phyloP scores from a whole-genome alignment of 2,888 invertebrate species.

The Eristalis pertinax region DNA sequence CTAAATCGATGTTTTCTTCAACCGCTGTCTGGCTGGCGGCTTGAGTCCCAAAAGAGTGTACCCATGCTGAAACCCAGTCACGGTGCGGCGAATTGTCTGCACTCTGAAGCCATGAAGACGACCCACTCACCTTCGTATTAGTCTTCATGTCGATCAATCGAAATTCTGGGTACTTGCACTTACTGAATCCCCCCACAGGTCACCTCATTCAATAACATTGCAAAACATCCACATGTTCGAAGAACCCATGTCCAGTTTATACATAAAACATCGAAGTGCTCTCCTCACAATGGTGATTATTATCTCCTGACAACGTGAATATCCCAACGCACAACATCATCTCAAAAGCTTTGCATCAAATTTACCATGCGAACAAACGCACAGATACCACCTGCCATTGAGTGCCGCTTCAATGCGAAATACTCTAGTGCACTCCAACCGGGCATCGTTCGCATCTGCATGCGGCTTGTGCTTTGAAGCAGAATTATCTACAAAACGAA shows the following conservation, averaged over 20 bases:
- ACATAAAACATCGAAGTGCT: not conserved
- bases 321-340: not conserved
- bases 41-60: no score
- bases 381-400: not conserved
- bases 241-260: not conserved
- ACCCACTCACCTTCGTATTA: no score
- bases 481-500: slow-evolving; percentile 1
- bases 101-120: no score
- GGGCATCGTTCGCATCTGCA: not conserved
- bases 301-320: not conserved
- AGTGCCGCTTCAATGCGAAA: not conserved
- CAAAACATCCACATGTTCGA: not conserved
- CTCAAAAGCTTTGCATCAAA: not conserved
- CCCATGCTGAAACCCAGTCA: no score
- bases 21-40: no score
- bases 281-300: not conserved
- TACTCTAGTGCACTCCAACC: not conserved
- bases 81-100: no score
- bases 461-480: not conserved
- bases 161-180: no score
- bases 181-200: no score
- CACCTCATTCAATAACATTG: no score
- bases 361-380: not conserved
- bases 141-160: no score
- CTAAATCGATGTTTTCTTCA: no score